Percentiles rank a stretch among this genome's conserved stretches.
phyloP scores from a whole-genome alignment of 2,888 invertebrate species.

The Graphium colonna region DNA sequence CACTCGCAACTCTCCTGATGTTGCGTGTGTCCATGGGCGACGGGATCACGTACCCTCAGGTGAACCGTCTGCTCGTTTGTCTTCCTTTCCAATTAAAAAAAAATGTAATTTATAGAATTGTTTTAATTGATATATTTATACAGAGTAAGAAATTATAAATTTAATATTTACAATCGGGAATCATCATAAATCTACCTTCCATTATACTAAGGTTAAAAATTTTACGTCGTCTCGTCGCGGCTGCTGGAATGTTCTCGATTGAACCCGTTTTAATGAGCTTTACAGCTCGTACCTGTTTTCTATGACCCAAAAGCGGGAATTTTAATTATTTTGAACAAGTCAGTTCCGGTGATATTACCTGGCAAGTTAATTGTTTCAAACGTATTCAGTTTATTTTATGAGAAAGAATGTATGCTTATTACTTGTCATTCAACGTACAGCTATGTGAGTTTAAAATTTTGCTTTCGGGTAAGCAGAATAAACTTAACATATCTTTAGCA shows the following conservation, averaged over 20 bases:
- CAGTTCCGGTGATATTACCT: neutral
- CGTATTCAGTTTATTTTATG: too few relatives aligned
- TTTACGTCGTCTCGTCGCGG: constrained; percentile 9
- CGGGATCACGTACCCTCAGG: too few relatives aligned
- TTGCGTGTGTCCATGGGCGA: too few relatives aligned
- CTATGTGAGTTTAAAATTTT: neutral
- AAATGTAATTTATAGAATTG: too few relatives aligned
- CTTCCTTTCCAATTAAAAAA: too few relatives aligned
- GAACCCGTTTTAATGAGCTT: constrained; percentile 10
- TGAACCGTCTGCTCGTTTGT: too few relatives aligned
- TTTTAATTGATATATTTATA: too few relatives aligned
- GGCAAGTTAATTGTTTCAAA: too few relatives aligned
- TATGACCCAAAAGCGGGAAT: neutral
- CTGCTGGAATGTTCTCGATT: constrained; percentile 17
- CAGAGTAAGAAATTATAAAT: neutral
- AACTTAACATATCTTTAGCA: too few relatives aligned
- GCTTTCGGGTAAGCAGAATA: too few relatives aligned
- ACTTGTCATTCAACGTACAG: neutral
- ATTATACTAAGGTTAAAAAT: constrained; percentile 17
- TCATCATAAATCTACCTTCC: constrained; percentile 12
- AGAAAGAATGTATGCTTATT: too few relatives aligned
- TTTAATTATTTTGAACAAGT: neutral
- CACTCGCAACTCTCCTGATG: too few relatives aligned
- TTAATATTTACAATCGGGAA: constrained; percentile 1
- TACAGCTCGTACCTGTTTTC: neutral